Conservation (phyloP, 2,888 invertebrate genomes). For the Andrena trimmerana region DNA sequence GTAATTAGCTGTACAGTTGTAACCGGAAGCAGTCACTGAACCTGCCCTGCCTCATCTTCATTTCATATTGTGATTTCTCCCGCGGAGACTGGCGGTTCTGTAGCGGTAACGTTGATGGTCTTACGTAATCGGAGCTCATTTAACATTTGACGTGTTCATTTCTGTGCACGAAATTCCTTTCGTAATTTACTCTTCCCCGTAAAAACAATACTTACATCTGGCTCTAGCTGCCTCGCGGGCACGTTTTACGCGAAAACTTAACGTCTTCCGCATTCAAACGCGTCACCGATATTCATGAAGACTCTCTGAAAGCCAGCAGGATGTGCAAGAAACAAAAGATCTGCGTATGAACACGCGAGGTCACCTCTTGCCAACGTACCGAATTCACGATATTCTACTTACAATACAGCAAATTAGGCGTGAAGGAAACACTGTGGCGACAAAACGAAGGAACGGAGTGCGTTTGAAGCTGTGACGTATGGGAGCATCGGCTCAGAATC, state of each 20-base stretch:
- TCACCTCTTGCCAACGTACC: too few species aligned
- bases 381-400: too few species aligned
- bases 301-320: not conserved
- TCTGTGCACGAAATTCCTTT: constrained; percentile 36
- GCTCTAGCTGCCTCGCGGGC: not conserved
- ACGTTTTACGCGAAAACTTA: not conserved
- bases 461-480: too few species aligned
- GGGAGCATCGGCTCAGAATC: not conserved
- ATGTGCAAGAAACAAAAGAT: constrained; percentile 9
- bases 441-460: too few species aligned
- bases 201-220: constrained; percentile 23
- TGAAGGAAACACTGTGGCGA: too few species aligned
- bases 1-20: constrained; percentile 48
- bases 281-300: constrained; percentile 27
- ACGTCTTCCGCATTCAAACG: constrained; percentile 48
- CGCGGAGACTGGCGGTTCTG: not conserved
- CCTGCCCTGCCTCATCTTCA: constrained; percentile 6
- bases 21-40: constrained; percentile 24
- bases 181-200: constrained; percentile 47
- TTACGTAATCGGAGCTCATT: constrained; percentile 38
- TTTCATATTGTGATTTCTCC: constrained; percentile 36
- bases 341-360: not conserved
- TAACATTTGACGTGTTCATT: constrained; percentile 26
- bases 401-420: too few species aligned
- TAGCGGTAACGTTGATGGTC: not conserved